Percentiles rank a stretch among this genome's conserved stretches.
phyloP scores from a whole-genome alignment of 2,797 vertebrate genomes.

The Ammospiza maritima region DNA sequence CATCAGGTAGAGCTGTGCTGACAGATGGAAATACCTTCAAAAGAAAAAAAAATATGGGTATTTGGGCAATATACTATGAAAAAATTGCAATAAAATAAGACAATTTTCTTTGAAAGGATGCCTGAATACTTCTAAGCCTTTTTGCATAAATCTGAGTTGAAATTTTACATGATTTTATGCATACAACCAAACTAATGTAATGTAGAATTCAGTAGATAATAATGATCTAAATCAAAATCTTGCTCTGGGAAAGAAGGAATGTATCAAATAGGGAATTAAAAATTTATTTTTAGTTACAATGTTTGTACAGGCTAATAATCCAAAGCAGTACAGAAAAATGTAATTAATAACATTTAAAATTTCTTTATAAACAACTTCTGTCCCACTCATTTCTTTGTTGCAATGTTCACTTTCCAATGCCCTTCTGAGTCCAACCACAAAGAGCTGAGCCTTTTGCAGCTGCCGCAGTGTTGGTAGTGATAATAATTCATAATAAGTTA shows the following conservation, averaged over 20 bases:
- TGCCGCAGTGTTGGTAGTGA: background rate
- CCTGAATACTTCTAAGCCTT: background rate
- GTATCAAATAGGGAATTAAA: background rate
- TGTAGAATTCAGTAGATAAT: background rate
- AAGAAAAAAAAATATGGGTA: background rate
- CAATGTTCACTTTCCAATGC: background rate
- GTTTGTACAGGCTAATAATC: background rate
- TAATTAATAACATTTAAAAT: background rate
- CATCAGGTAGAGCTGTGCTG: background rate
- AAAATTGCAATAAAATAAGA: background rate
- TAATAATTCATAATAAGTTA: background rate
- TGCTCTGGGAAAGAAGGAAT: background rate
- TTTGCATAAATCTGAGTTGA: background rate
- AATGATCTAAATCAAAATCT: background rate
- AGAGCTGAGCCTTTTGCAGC: background rate
- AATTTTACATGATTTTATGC: background rate
- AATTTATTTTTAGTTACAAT: background rate
- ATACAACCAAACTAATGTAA: background rate
- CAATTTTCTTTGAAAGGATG: background rate
- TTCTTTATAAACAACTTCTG: background rate
- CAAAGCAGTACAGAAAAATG: background rate
- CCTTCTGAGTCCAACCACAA: background rate
- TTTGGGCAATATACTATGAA: background rate
- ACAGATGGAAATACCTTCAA: background rate
- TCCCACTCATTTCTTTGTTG: background rate